Base-by-base conservation (phyloP, 1,140 invertebrate species). In the Pomacea maculata region DNA sequence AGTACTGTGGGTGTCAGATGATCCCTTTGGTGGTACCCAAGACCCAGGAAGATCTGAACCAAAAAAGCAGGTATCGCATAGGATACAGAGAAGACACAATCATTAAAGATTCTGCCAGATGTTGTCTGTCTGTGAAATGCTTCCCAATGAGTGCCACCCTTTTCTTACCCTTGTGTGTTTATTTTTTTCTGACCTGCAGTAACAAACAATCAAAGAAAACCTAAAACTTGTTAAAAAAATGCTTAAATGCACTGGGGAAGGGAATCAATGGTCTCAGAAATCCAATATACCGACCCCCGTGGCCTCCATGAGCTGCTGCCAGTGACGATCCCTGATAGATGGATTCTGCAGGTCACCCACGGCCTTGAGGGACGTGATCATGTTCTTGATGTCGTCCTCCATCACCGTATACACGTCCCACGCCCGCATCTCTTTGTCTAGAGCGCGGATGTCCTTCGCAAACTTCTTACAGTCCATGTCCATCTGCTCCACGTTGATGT, bases 381-480 rank as follows among this genome's bases (percentile, higher is more conserved):
- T 92, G 85, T 92, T 92, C 86, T 92, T 92, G 11, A 92, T 87
- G 29, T 85, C 87, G 65, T 84, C 87, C 79, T 92, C 91, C 12
- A 91, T 83, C 19, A 90, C 91, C 10, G 83, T 75, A 75, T 91
- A 99, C 0, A 96, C 95, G 87, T 98, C 96, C 97, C 97, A 99
- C 68, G 90, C 87, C 86, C 96, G 93, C 91, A 96, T 94, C 81
- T 98, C 96, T 88, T 97, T 98, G 89, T 98, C 97, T 78, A 98
- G 91, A 15, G 94, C 94, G 65, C 87, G 83, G 79, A 91, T 87
- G 75, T 90, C 87, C 64, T 98, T 98, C 1, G 97, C 95, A 91
- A 98, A 98, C 89, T 97, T 97, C 91, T 99, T 99, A 90, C 97
- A 98, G 92, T 99, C 97, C 85, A 98, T 97, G 88, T 99, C 97